A percentile compares a stretch with the other conserved stretches of the same genome.
Evolutionary conservation across 2,797 vertebrate genomes (phyloP).

Genomic region (Lagocephalus sceleratus): DNA sequence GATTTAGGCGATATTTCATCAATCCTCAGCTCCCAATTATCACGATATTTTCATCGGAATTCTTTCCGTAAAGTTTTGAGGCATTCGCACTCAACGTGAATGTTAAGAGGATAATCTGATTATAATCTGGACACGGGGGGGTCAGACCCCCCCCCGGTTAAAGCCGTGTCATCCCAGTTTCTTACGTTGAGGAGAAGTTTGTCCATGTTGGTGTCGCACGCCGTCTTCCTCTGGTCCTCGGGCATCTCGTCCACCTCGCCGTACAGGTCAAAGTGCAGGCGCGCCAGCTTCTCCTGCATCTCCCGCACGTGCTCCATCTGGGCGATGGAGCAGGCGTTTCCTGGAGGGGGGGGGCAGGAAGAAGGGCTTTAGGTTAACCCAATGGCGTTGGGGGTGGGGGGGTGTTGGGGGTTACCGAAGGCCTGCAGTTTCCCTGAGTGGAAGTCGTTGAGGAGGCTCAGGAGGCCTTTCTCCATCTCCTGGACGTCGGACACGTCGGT

Average conservation of each 20-base stretch:
- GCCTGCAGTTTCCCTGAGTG: constrained; percentile 97
- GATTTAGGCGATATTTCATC: too few relatives aligned
- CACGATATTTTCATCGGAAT: too few relatives aligned
- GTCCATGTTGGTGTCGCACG: constrained; percentile 92
- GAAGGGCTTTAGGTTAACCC: too few relatives aligned
- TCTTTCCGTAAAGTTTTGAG: too few relatives aligned
- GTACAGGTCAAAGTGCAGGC: constrained; percentile 93
- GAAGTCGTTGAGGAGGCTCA: constrained; percentile 95
- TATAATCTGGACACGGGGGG: too few relatives aligned
- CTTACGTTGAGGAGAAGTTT: constrained; percentile 91
- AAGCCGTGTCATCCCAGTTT: too few relatives aligned
- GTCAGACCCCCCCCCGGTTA: too few relatives aligned
- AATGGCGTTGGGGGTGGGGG: too few relatives aligned
- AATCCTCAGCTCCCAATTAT: too few relatives aligned
- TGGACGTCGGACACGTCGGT: constrained; percentile 98
- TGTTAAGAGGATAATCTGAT: too few relatives aligned
- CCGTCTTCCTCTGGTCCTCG: constrained; percentile 87
- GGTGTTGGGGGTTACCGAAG: constrained; percentile 76
- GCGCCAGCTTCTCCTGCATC: constrained; percentile 97
- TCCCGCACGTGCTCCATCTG: constrained; percentile 98
- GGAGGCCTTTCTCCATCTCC: constrained; percentile 96
- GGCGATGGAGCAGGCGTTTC: constrained; percentile 95
- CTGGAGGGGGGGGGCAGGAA: constrained; percentile 36
- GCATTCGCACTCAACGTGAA: too few relatives aligned
- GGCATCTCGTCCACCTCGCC: constrained; percentile 92